Evolutionary conservation across 2,797 vertebrate genomes (phyloP).

Genomic region (Muscicapa comitata): DNA sequence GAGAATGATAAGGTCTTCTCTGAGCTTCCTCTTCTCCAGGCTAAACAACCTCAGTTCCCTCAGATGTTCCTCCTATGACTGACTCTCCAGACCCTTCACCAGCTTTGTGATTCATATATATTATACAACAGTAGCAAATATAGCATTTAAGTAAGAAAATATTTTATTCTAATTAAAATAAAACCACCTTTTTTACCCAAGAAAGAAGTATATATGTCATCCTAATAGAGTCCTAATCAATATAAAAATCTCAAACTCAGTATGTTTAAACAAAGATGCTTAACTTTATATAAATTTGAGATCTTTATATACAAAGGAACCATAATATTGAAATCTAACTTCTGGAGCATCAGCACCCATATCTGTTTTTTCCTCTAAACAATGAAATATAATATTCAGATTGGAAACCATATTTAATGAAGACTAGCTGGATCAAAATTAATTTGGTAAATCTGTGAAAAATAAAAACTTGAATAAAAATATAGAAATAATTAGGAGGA

Average conservation of each 20-base stretch:
- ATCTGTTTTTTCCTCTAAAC: neutral
- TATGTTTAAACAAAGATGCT: neutral
- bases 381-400: neutral
- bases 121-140: neutral
- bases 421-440: neutral
- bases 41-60: neutral
- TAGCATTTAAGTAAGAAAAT: neutral
- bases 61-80: neutral
- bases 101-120: accelerated
- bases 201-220: neutral
- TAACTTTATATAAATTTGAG: neutral
- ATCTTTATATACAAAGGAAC: neutral
- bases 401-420: neutral
- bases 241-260: neutral
- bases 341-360: neutral
- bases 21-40: neutral
- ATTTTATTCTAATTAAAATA: neutral
- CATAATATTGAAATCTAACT: neutral
- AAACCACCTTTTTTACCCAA: neutral
- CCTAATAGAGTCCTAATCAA: neutral
- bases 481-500: neutral
- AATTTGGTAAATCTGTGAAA: neutral
- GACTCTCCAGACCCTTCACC: neutral
- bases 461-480: neutral
- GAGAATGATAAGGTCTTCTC: accelerated